Conservation (phyloP, 2,113 vertebrate species). For the Cygnus buccinator region DNA sequence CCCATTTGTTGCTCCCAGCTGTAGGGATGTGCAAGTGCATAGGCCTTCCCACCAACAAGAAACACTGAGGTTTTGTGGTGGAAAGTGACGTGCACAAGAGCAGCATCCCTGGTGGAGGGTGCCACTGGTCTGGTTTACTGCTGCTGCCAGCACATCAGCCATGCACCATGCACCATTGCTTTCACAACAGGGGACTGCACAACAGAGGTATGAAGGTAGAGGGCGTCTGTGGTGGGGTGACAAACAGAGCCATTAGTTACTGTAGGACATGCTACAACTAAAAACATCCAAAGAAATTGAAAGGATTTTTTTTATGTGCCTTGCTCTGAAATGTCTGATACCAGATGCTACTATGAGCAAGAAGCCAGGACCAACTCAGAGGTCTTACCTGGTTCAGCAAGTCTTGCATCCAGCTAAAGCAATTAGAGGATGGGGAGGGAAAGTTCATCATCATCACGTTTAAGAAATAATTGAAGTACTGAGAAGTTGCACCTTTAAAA, state of each 20-base stretch:
- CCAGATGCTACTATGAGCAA: neutral
- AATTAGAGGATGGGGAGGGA: neutral
- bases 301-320: neutral
- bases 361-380: neutral
- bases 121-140: neutral
- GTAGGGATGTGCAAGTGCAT: neutral
- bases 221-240: neutral
- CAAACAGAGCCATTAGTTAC: neutral
- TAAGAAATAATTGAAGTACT: neutral
- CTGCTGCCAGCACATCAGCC: neutral
- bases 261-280: rapidly evolving
- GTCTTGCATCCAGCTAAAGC: neutral
- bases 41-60: neutral
- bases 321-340: neutral
- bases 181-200: neutral
- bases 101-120: rapidly evolving
- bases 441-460: neutral
- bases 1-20: neutral
- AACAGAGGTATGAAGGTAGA: neutral
- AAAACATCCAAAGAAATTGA: neutral
- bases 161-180: neutral
- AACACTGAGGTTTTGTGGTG: rapidly evolving
- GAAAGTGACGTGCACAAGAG: neutral
- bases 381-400: neutral
- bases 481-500: neutral